phyloP scores from a whole-genome alignment of 2,113 vertebrate species.

The Vulpes vulpes region DNA sequence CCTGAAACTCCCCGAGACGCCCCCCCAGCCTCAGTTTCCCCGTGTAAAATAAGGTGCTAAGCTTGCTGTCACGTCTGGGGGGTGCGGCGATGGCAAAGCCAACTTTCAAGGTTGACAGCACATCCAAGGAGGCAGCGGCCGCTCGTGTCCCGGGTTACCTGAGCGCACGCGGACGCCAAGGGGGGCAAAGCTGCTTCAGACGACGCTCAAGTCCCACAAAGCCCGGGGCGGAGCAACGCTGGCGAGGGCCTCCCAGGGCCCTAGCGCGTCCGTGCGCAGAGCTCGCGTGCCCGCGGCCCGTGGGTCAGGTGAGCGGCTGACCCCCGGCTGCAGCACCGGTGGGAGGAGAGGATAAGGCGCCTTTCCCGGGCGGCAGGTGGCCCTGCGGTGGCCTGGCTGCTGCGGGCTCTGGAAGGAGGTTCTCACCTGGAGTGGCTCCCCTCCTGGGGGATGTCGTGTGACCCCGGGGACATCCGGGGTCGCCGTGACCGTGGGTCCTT shows the following conservation, averaged over 20 bases:
- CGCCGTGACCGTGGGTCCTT: background rate
- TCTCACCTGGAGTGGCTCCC: background rate
- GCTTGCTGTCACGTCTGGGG: background rate
- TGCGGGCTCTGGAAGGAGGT: background rate
- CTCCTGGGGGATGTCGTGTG: background rate
- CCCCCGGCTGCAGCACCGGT: background rate
- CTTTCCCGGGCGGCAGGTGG: background rate
- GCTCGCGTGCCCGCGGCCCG: fast-evolving
- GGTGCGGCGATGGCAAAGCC: background rate
- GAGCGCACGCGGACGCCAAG: fast-evolving
- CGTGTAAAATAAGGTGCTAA: fast-evolving
- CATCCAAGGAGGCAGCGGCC: no score
- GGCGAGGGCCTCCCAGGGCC: background rate
- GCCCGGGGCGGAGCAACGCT: background rate
- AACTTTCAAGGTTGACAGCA: background rate
- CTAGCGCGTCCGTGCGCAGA: no score
- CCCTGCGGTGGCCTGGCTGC: background rate
- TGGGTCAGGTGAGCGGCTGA: no score
- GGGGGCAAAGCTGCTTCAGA: background rate
- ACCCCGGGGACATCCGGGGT: background rate
- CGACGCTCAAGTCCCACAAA: background rate
- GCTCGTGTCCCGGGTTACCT: fast-evolving
- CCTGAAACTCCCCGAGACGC: background rate
- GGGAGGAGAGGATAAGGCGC: background rate
- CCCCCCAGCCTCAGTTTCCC: background rate